Percentiles rank a stretch among this genome's conserved stretches.
These are phyloP conservation scores for Cepphus grylle DNA, from an alignment of 2,113 vertebrate genomes.

Conservation along the genomic window DNA sequence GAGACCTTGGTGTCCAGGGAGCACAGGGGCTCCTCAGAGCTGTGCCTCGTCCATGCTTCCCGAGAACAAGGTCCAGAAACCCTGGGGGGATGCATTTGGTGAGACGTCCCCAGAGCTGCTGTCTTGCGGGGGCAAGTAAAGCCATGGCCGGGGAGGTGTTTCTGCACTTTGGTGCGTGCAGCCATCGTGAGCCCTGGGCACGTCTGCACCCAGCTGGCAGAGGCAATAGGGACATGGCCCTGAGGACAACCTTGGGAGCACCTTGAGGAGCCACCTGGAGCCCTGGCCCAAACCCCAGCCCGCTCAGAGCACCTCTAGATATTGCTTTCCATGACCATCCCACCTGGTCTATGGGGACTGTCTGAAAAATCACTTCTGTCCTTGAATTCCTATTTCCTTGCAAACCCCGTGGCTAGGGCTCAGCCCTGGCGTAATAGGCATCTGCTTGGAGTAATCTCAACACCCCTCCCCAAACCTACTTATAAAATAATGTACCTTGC, in stretches of 20 bases:
- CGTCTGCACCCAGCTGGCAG: neutral
- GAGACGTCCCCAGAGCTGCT: neutral
- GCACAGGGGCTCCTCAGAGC: rapidly evolving
- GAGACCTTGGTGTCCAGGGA: neutral
- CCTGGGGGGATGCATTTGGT: neutral
- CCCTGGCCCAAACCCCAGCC: neutral
- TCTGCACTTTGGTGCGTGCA: neutral
- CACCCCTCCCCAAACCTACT: conserved; percentile 47
- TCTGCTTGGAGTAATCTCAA: conserved; percentile 4
- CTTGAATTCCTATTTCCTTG: conserved; percentile 44
- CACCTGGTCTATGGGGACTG: neutral
- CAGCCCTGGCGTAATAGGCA: neutral
- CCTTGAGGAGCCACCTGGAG: neutral
- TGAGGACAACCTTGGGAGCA: neutral
- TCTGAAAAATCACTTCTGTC: conserved; percentile 47
- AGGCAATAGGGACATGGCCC: neutral
- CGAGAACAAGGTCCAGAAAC: rapidly evolving
- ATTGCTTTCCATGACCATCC: neutral
- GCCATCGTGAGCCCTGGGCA: neutral
- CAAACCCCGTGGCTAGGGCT: neutral
- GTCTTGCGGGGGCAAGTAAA: neutral
- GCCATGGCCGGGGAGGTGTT: neutral
- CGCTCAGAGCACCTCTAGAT: neutral
- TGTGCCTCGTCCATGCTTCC: neutral
- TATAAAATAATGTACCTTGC: conserved; percentile 50